Evolutionary conservation across 2,113 vertebrate genomes (phyloP), one percentile per base, ranked within the genome.

Genomic region (Shinisaurus crocodilurus): DNA sequence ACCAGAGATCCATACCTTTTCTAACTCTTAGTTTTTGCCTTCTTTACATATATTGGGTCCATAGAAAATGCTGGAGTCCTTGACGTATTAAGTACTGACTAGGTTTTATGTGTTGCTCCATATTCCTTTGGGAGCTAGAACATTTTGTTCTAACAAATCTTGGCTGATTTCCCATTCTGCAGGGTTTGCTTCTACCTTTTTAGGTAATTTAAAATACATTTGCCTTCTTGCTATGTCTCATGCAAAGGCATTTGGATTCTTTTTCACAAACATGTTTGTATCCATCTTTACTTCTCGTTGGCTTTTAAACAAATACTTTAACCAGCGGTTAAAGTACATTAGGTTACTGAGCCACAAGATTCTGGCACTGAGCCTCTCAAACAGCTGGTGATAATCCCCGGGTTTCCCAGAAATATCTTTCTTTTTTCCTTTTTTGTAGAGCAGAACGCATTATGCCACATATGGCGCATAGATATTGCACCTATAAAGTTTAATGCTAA

Each of bases 331-430:
- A 63, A 48, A 84, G 1, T 90, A 84, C 88, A 87, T 3, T 0
- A 75, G 94, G 96, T 96, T 91, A 92, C 90, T 96, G 94, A 95
- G 91, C 92, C 93, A 86, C 76, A 89, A 10, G 15, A 76, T 93
- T n/a, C 88, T 96, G 96, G 90, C 94, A 74, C 6, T 13, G 85
- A 88, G 94, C 90, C 92, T 81, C 75, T 84, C 57, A 67, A n/a
- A 69, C 89, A 94, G 92, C 92, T 94, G 89, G 86, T 84, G 92
- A 76, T 94, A 89, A 91, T 95, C 93, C 92, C 89, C 70, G 93
- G 88, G 40, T 93, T 95, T 96, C 90, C 94, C 94, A 94, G 90
- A 95, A 95, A 88, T 94, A 45, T 89, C 91, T 93, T 85, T 93
- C 92, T 93, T 5, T 10, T 60, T 70, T 43, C 48, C 6, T 20